Percentiles rank a stretch among this genome's conserved stretches.
Conservation (phyloP, 2,797 vertebrate species). For the Micropoecilia bifurca region DNA sequence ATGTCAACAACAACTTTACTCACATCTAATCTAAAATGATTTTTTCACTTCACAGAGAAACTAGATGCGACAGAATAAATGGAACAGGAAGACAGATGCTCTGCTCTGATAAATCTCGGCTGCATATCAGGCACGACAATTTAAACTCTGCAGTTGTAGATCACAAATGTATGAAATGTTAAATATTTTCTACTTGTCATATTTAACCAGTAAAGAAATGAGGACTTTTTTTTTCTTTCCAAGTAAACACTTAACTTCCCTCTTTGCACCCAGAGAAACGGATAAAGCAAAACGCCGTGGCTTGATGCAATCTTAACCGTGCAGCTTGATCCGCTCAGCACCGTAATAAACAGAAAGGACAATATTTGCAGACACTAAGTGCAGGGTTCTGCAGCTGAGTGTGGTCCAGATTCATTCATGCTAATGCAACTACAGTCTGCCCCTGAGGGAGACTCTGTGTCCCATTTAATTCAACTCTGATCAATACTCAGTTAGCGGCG, state of each 20-base stretch:
- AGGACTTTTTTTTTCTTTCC: not conserved
- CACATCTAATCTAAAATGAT: not conserved
- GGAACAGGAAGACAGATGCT: slow-evolving; percentile 13
- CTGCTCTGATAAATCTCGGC: slow-evolving; percentile 5
- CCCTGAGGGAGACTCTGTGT: slow-evolving; percentile 43
- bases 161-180: not conserved
- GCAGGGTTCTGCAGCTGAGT: slow-evolving; percentile 40
- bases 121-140: slow-evolving; percentile 23
- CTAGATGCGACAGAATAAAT: slow-evolving; percentile 5
- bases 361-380: slow-evolving; percentile 43
- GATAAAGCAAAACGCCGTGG: not conserved
- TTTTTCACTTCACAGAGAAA: slow-evolving; percentile 1
- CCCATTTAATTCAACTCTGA: slow-evolving; percentile 41
- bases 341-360: slow-evolving; percentile 34
- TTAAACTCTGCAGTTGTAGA: not conserved
- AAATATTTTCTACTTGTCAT: not conserved
- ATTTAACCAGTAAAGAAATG: slow-evolving; percentile 16
- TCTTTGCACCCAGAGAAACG: slow-evolving; percentile 8
- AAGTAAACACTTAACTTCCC: slow-evolving; percentile 21
- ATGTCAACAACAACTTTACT: slow-evolving; percentile 1
- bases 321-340: slow-evolving; percentile 24
- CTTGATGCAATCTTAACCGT: slow-evolving; percentile 33
- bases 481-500: slow-evolving; percentile 61
- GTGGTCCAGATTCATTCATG: slow-evolving; percentile 41
- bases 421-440: slow-evolving; percentile 14